Conservation (phyloP, 2,113 vertebrate genomes). For the Bubo scandiacus region DNA sequence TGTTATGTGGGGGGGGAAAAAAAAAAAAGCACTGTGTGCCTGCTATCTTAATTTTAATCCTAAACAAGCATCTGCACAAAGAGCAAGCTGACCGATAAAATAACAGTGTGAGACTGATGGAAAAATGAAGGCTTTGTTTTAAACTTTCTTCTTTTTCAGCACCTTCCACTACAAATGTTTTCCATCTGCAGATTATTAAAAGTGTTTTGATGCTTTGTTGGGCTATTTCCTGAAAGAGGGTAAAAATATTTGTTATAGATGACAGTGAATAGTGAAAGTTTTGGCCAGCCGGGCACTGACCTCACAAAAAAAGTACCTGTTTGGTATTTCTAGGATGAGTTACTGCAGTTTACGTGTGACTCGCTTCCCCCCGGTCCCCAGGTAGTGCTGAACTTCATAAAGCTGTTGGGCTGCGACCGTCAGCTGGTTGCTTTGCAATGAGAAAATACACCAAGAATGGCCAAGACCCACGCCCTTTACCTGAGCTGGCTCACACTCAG, state of each 20-base stretch:
- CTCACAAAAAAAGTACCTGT: neutral
- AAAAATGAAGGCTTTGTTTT: neutral
- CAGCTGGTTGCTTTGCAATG: neutral
- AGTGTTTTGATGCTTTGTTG: rapidly evolving
- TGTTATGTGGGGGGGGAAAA: neutral
- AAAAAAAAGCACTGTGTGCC: neutral
- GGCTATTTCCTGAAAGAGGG: neutral
- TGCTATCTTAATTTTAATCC: neutral
- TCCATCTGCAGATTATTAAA: neutral
- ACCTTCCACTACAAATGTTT: neutral
- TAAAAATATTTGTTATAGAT: neutral
- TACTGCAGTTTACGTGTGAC: rapidly evolving
- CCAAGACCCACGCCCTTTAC: rapidly evolving
- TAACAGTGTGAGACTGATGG: neutral
- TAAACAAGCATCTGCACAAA: neutral
- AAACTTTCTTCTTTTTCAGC: neutral
- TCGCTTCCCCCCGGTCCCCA: neutral
- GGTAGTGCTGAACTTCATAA: rapidly evolving
- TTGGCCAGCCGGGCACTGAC: neutral
- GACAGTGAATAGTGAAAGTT: neutral
- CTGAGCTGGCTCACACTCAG: no score
- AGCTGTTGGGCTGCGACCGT: neutral
- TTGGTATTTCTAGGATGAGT: neutral
- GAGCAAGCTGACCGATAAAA: neutral
- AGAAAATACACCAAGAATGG: neutral